Evolutionary conservation across 2,888 invertebrate genomes (phyloP).

Genomic region (Schizotus pectinicornis): DNA sequence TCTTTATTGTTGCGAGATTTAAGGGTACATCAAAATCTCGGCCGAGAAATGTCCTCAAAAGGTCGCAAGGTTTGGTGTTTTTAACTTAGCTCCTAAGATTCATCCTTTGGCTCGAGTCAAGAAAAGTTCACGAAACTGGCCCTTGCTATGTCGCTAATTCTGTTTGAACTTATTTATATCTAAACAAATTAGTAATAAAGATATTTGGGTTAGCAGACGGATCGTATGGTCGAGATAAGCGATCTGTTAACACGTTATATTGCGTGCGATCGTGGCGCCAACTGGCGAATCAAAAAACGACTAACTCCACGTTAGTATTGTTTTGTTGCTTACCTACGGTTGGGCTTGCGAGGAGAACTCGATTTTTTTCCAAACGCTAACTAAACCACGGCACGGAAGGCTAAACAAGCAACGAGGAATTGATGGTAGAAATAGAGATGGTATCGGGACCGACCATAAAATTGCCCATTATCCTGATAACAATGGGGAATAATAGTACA

Average conservation of each 20-base stretch:
- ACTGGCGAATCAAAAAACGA: constrained; percentile 21
- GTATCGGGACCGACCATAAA: no score
- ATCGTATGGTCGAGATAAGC: constrained; percentile 15
- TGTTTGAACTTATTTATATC: constrained; percentile 1
- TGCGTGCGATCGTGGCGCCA: constrained; percentile 21
- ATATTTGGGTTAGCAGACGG: constrained; percentile 14
- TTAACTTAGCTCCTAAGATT: no score
- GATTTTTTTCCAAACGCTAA: no score
- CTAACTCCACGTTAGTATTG: constrained; percentile 11
- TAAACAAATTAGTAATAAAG: constrained; percentile 21
- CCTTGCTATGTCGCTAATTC: background rate
- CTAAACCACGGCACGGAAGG: constrained; percentile 2
- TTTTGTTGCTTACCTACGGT: constrained; percentile 12
- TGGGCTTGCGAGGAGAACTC: background rate
- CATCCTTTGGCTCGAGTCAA: background rate
- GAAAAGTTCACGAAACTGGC: background rate
- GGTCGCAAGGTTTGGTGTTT: no score
- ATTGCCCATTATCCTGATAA: no score
- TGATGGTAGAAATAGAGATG: no score
- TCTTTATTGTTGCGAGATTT: no score
- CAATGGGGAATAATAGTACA: no score
- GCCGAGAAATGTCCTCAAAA: no score
- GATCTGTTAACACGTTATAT: constrained; percentile 21
- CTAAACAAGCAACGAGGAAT: background rate
- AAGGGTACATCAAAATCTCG: no score